Base-by-base conservation (phyloP, 2,888 invertebrate genomes). In the Ypsolopha scabrella region DNA sequence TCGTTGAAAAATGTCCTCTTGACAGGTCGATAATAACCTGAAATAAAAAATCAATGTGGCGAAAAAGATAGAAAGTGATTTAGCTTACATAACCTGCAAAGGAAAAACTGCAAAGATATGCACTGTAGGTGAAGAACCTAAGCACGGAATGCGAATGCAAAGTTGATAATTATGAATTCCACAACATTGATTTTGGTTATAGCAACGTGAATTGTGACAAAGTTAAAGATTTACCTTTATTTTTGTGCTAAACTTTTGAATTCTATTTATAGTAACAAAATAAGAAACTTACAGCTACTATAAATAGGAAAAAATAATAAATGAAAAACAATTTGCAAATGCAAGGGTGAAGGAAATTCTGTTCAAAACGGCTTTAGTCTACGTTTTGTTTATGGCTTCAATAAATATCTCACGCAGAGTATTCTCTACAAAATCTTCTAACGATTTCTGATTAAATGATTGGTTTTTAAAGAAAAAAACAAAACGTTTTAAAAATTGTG, bases 1-100 rank as follows among this genome's bases (percentile, higher is more conserved):
- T 74, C 70, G 71, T 68, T 70, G 74, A 75, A 79, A 85, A 82
- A 83, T 82, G 83, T 83, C 83, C 72, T 73, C 82, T 78, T 86
- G 85, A 83, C 83, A 83, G 83, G 76, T 85, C 81, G 82, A 79
- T 81, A 82, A 73, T 85, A 85, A 85, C 85, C 85, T 86, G 85
- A 73, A 86, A 85, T 77, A 71, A 75, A 80, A 82, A 82, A 81
- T 80, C 80, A 81, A 83, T 83, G 80, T 78, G 71, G 63, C 55
- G 56, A 62, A 70, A 47, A 41, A 10, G 39, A 37, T 41, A 39
- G 39, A 48, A 24, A 33, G 10, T 41, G 9, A 36, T 35, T 36
- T 47, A 47, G 24, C 47, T n/a, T n/a, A n/a, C n/a, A n/a, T 47
- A 47, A 47, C 36, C 33, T 24, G 24, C 34, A 7, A 9, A 45